Conservation (phyloP, 2,888 invertebrate genomes). For the Tetragnatha montana region DNA sequence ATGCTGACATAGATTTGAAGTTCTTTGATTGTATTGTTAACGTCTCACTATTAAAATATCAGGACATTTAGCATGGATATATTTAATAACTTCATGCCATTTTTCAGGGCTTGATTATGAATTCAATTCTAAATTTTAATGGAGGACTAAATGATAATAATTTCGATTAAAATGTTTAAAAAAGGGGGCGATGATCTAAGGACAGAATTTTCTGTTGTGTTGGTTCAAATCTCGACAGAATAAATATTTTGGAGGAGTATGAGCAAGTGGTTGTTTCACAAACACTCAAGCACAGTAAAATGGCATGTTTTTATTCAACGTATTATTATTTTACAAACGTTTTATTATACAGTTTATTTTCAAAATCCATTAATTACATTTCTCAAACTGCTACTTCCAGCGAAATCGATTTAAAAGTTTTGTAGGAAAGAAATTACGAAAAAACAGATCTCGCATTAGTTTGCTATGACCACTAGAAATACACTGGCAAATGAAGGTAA, state of each 20-base stretch:
- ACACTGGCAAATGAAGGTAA: constrained; percentile 65
- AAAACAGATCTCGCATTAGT: constrained; percentile 32
- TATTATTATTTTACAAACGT: constrained; percentile 32
- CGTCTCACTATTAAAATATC: constrained; percentile 50
- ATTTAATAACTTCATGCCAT: constrained; percentile 1
- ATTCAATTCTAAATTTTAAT: too few relatives aligned
- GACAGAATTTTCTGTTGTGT: background rate
- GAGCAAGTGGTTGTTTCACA: background rate
- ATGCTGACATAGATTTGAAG: constrained; percentile 10
- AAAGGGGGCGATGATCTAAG: too few relatives aligned
- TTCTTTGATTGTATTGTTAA: constrained; percentile 38
- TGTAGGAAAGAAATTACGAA: constrained; percentile 23
- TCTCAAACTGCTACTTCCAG: constrained; percentile 52
- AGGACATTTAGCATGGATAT: constrained; percentile 8
- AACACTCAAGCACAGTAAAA: constrained; percentile 6
- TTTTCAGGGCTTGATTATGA: background rate
- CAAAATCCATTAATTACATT: constrained; percentile 16
- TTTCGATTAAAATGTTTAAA: too few relatives aligned
- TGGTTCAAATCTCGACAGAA: background rate
- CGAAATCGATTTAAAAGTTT: constrained; percentile 53
- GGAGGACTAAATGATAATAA: too few relatives aligned
- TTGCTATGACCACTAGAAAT: constrained; percentile 61
- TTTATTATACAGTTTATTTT: constrained; percentile 10
- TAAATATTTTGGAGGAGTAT: too few relatives aligned
- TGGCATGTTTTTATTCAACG: constrained; percentile 24